phyloP scores from a whole-genome alignment of 1,140 invertebrate species.

The Macrobrachium nipponense region DNA sequence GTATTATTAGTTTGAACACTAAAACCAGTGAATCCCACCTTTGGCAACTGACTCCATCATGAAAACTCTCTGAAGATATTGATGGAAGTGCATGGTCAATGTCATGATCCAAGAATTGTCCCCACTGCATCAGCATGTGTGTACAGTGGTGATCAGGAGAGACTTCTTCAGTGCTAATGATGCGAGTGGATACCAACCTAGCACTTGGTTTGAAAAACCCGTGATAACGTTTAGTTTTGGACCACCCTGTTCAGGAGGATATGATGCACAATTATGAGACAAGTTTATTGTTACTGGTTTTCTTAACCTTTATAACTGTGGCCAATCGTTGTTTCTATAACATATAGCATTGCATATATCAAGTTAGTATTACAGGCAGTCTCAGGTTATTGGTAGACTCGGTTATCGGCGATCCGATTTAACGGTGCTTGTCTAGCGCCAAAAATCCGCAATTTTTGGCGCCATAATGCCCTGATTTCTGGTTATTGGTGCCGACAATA shows the following conservation, averaged over 20 bases:
- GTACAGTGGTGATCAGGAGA: constrained; percentile 84
- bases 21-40: constrained; percentile 68
- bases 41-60: constrained; percentile 93
- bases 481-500: too few relatives aligned
- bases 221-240: constrained; percentile 81
- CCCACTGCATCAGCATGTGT: constrained; percentile 99
- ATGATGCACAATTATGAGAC: neutral
- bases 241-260: constrained; percentile 77
- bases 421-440: too few relatives aligned
- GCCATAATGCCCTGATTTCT: too few relatives aligned
- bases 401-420: too few relatives aligned
- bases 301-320: too few relatives aligned
- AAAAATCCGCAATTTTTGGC: too few relatives aligned
- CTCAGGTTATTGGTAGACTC: too few relatives aligned
- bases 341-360: too few relatives aligned
- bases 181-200: constrained; percentile 84
- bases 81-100: constrained; percentile 93
- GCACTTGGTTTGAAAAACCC: constrained; percentile 89
- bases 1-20: neutral
- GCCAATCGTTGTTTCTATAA: too few relatives aligned
- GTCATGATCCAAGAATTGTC: constrained; percentile 98
- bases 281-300: too few relatives aligned
- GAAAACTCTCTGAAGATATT: constrained; percentile 90
- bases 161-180: constrained; percentile 87
- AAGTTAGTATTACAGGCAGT: too few relatives aligned